Percentiles rank a stretch among this genome's conserved stretches.
phyloP scores from a whole-genome alignment of 92 coral and sea anemone species.

The Blastomussa wellsi region DNA sequence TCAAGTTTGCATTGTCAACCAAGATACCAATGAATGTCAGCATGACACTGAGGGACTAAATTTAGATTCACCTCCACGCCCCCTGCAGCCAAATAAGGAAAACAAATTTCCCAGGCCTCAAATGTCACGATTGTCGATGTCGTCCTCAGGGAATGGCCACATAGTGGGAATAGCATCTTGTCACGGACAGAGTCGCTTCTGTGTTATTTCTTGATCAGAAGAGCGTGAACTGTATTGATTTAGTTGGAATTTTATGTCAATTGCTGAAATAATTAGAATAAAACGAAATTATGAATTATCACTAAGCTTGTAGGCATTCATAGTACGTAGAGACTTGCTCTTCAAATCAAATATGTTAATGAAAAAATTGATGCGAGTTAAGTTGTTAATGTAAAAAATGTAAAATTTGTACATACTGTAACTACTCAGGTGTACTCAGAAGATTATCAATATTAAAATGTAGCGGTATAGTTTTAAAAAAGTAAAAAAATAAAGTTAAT shows the following conservation, averaged over 20 bases:
- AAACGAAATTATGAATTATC: background rate
- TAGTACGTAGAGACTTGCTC: background rate
- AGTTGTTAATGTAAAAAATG: background rate
- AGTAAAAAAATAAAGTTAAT: no score
- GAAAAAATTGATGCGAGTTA: background rate
- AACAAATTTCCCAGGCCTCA: slow-evolving; percentile 62
- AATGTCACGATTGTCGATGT: slow-evolving; percentile 44
- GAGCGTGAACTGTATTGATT: background rate
- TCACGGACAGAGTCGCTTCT: slow-evolving; percentile 85
- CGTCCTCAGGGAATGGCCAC: slow-evolving; percentile 48
- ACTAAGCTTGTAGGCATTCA: background rate
- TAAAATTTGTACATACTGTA: no score
- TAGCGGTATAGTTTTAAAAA: no score
- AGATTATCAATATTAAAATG: no score
- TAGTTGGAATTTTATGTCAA: background rate
- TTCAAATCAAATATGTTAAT: background rate
- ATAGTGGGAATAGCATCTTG: slow-evolving; percentile 67
- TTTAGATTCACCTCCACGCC: slow-evolving; percentile 69
- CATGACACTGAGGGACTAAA: slow-evolving; percentile 59
- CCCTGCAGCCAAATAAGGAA: slow-evolving; percentile 57
- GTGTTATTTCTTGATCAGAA: slow-evolving; percentile 70
- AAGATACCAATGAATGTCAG: slow-evolving; percentile 58
- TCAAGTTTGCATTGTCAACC: slow-evolving; percentile 51
- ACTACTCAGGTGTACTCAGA: no score
- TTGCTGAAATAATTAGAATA: background rate